Percentiles rank a stretch among this genome's conserved stretches.
Evolutionary conservation across 2,797 vertebrate genomes (phyloP).

Genomic region (Margarornis squamiger): DNA sequence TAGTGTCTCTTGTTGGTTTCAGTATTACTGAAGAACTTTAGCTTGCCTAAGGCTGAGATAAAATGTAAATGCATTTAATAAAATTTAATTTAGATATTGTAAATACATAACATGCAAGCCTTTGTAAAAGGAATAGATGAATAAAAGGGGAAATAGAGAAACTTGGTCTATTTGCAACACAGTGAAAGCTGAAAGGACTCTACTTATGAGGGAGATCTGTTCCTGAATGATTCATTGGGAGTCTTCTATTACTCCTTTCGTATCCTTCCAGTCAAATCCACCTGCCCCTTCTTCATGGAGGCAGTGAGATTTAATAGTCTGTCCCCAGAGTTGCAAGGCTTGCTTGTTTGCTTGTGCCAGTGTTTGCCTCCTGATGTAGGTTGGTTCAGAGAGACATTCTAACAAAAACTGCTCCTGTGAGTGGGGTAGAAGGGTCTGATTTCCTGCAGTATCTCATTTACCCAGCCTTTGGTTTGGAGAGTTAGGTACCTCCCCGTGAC

Average conservation of each 20-base stretch:
- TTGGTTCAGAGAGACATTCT: neutral
- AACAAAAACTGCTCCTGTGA: neutral
- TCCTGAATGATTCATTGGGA: neutral
- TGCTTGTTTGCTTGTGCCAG: neutral
- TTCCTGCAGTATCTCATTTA: neutral
- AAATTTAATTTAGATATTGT: neutral
- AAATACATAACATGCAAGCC: neutral
- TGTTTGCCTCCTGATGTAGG: neutral
- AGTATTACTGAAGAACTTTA: neutral
- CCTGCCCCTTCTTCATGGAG: accelerated
- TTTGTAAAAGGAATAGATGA: neutral
- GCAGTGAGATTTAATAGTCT: neutral
- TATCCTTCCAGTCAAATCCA: neutral
- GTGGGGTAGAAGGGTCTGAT: neutral
- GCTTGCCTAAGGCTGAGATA: neutral
- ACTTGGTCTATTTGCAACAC: neutral
- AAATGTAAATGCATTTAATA: neutral
- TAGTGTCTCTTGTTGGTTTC: neutral
- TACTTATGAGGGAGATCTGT: neutral
- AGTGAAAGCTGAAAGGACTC: neutral
- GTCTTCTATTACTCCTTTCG: neutral
- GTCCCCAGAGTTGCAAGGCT: neutral
- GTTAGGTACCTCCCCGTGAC: accelerated
- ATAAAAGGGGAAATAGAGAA: neutral
- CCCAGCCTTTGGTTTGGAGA: neutral